Percentiles rank a stretch among this genome's conserved stretches.
These are phyloP conservation scores for Ranitomeya variabilis DNA, from an alignment of 2,113 vertebrate genomes.

Conservation along the genomic window DNA sequence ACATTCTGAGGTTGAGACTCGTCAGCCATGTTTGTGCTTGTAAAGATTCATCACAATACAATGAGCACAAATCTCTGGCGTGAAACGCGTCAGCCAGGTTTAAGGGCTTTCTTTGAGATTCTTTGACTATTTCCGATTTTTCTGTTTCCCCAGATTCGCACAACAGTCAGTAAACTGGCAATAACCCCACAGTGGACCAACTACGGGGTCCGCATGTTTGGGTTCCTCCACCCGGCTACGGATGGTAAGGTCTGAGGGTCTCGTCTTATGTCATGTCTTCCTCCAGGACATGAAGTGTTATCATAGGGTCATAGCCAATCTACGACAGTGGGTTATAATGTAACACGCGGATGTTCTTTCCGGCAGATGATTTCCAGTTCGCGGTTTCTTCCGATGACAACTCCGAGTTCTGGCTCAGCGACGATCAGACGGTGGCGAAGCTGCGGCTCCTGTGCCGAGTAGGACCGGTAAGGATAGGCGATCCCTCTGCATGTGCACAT, in stretches of 20 bases:
- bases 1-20: too few species aligned
- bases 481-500: not conserved
- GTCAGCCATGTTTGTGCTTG: too few species aligned
- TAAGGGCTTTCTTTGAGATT: too few species aligned
- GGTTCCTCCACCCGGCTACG: slow-evolving; percentile 85
- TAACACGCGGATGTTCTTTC: slow-evolving; percentile 30
- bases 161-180: slow-evolving; percentile 84
- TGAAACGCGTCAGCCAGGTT: too few species aligned
- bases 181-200: slow-evolving; percentile 87
- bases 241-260: slow-evolving; percentile 73
- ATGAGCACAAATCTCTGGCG: too few species aligned
- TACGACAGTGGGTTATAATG: not conserved
- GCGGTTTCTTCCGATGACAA: slow-evolving; percentile 91
- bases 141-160: slow-evolving; percentile 74
- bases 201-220: slow-evolving; percentile 93
- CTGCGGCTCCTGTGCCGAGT: slow-evolving; percentile 81
- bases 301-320: not conserved
- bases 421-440: slow-evolving; percentile 77
- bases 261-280: too few species aligned
- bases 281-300: not conserved
- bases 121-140: not conserved
- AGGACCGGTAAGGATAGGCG: slow-evolving; percentile 79
- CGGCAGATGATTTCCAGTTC: slow-evolving; percentile 86
- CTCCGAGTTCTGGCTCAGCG: slow-evolving; percentile 94
- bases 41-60: too few species aligned